These are phyloP conservation scores for Macaria notata DNA, from an alignment of 2,888 invertebrate species.

Conservation along the genomic window DNA sequence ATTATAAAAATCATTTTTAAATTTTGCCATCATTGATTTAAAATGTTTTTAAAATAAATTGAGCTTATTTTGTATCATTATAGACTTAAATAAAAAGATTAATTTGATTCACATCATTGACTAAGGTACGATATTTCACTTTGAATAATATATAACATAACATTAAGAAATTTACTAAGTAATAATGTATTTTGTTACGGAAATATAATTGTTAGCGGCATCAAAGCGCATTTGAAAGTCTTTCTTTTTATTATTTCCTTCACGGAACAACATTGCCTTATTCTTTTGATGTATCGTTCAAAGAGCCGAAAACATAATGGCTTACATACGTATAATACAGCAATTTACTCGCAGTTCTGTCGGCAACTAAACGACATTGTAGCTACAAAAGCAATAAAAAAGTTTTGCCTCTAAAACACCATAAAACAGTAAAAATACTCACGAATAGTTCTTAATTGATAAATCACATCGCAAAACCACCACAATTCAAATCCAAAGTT, in stretches of 20 bases:
- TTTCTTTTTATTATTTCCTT: slow-evolving; percentile 26
- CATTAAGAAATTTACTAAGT: too few species aligned
- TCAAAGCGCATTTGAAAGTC: slow-evolving; percentile 24
- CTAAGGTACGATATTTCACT: too few species aligned
- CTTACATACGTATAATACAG: slow-evolving; percentile 4
- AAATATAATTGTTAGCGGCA: slow-evolving; percentile 1
- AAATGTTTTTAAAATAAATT: too few species aligned
- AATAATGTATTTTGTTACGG: too few species aligned
- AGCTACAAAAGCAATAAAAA: not conserved
- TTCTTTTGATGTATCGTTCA: slow-evolving; percentile 34
- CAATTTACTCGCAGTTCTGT: not conserved
- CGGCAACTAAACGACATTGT: not conserved
- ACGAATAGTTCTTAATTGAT: slow-evolving; percentile 49
- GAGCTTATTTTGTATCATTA: too few species aligned
- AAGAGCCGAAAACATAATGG: slow-evolving; percentile 31
- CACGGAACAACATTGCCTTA: slow-evolving; percentile 27
- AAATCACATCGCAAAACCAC: slow-evolving; percentile 73
- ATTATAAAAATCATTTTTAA: too few species aligned
- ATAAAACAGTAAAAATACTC: slow-evolving; percentile 36
- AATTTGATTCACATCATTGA: too few species aligned
- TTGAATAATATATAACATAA: too few species aligned
- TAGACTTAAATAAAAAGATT: too few species aligned
- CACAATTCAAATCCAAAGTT: slow-evolving; percentile 61
- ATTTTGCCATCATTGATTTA: too few species aligned
- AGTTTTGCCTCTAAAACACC: not conserved